Base-by-base conservation (phyloP, 2,888 invertebrate species). In the Aspidapion aeneum region DNA sequence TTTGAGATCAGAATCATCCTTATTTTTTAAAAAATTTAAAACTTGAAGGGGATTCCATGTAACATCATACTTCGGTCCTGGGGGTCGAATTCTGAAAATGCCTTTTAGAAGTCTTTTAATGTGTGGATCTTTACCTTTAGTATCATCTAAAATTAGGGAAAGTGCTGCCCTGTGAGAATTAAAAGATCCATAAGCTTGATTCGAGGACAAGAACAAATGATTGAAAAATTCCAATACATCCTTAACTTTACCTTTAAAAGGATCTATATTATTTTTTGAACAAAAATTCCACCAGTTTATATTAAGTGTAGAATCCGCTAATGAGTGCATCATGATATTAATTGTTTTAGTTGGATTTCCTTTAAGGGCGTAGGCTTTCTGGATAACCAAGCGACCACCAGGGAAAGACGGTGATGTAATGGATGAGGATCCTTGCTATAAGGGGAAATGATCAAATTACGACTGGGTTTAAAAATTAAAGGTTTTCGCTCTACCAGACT, bases 351-450 rank as follows among this genome's bases (percentile, higher is more conserved):
- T 52, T 7, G 63, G 66, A 56, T 69, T 55, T 1, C 60, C 58
- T 54, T 66, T 65, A 62, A 50, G 55, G 57, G 18, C 48, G 51
- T 67, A 72, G 2, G 71, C 67, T 56, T 63, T 57, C 63, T 68
- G 50, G 73, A 74, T 65, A 70, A 68, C 51, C 18, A 64, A 63
- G 69, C 72, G 61, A 67, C 72, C 58, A 72, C 65, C 68, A 74
- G 70, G 64, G 68, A 67, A 70, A 74, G 66, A 17, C 61, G 68
- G 50, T 51, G 60, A 18, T 55, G 57, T 18, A 64, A 48, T 20
- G 71, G 72, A 20, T 71, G 72, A 3, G 61, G 54, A 21, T 55
- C 52, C 18, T 69, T 73, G 63, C 60, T 67, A n/a, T n/a, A n/a
- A 71, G 69, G 68, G 18, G 68, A 72, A 20, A 60, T 55, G 21